Base-by-base conservation (phyloP, 1,140 invertebrate species). In the Bombus polaris region DNA sequence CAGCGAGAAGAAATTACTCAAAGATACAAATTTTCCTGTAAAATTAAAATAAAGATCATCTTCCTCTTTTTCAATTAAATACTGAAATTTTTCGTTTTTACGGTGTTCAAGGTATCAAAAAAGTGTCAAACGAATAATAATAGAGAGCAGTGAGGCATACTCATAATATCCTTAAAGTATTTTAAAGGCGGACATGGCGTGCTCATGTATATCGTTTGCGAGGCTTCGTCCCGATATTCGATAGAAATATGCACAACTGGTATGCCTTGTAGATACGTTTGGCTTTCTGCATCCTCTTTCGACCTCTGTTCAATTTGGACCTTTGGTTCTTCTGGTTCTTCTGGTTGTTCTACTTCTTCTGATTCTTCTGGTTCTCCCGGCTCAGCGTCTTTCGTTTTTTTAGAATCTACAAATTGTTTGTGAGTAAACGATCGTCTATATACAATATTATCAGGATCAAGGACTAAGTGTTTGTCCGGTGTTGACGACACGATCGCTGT, bases 201-300 rank as follows among this genome's bases (percentile, higher is more conserved):
- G 15, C 88, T 85, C 75, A 92, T 91, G 28, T 91, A 93, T 74
- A 92, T 76, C 2, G 92, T 93, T 71, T 93, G 92, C 22, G 77
- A 88, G 10, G 86, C 89, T 81, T 93, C 87, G 35, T 92, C 88
- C 5, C 37, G 74, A n/a, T 89, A 88, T 68, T 86, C 62, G 2
- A 85, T 32, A 10, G 88, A 86, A 47, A 92, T 90, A 1, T 81
- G 70, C 18, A 92, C 90, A 25, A 37, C 79, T 4, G 89, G 81
- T 39, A 89, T 78, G 18, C 91, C 91, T 72, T 90, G 87, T 10
- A 93, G 47, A 73, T 88, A 93, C 4, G 92, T 93, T 85, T 93
- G 92, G 79, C 32, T 85, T 53, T 87, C 84, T 1, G 74, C 70
- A n/a, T 90, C 86, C 15, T 80, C 68, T 25, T 77, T 77, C 5